Conservation (phyloP, 2,888 invertebrate genomes). For the Agonopterix subpropinquella region DNA sequence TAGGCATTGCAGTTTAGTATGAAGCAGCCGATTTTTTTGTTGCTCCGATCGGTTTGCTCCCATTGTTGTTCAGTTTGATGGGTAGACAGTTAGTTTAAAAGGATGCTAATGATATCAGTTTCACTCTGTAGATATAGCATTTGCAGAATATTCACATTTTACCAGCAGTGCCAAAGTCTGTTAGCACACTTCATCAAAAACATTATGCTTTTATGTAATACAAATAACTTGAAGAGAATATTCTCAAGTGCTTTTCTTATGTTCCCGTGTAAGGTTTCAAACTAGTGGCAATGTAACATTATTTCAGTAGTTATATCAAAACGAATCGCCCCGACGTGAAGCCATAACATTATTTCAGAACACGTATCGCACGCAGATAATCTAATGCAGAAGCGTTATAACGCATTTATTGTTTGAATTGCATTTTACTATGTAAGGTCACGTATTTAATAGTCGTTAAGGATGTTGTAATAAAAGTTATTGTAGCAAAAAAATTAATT, state of each 20-base stretch:
- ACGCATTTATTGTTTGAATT: slow-evolving; percentile 64
- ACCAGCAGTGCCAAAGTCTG: not conserved
- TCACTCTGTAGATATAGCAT: not conserved
- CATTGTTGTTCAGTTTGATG: too few species aligned
- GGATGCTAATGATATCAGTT: too few species aligned
- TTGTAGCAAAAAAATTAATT: slow-evolving; percentile 2
- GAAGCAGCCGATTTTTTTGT: too few species aligned
- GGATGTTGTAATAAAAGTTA: not conserved
- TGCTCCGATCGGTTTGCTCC: too few species aligned
- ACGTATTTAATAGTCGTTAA: slow-evolving; percentile 27
- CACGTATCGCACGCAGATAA: slow-evolving; percentile 66
- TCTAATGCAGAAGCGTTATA: slow-evolving; percentile 63
- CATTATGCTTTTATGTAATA: too few species aligned
- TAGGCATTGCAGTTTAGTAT: too few species aligned
- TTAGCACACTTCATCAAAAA: too few species aligned
- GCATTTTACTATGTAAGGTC: slow-evolving; percentile 20
- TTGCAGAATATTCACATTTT: not conserved
- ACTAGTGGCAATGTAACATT: slow-evolving; percentile 26
- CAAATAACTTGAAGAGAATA: too few species aligned
- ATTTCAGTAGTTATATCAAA: slow-evolving; percentile 49
- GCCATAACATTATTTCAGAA: slow-evolving; percentile 66
- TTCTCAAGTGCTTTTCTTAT: slow-evolving; percentile 7
- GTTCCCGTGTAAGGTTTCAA: slow-evolving; percentile 9
- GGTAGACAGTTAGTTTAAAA: too few species aligned
- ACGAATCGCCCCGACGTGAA: slow-evolving; percentile 31